Base-by-base conservation (phyloP, 2,113 vertebrate species). In the Takifugu flavidus region DNA sequence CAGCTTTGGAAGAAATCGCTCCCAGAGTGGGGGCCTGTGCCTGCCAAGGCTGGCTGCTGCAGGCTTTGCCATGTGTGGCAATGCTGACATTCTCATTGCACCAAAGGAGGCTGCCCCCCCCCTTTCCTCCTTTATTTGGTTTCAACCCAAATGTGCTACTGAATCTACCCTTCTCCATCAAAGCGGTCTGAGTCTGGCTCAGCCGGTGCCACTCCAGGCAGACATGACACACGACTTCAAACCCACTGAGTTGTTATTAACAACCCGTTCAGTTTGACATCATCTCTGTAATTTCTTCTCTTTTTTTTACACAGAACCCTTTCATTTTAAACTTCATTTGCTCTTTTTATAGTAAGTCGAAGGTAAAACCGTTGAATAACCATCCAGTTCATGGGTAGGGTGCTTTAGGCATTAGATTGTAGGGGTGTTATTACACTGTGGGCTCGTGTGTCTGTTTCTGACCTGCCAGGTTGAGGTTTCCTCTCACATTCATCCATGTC, bases 1-100 rank as follows among this genome's bases (percentile, higher is more conserved):
- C 87, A 84, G 86, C 87, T 88, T 89, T 86, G 79, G 82, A 88
- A 90, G 85, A 89, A 91, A 90, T 88, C 83, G 87, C 84, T 89
- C 84, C 84, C 87, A 89, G 88, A 88, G 86, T 89, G 45, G 75
- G 75, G 75, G 85, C 71, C 68, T 77, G 72, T 81, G 74, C 45
- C 82, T 89, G 90, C 90, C 90, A 91, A 90, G 77, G 76, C 82
- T 73, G 46, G 67, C 82, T 82, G 78, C 82, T 72, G 75, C n/a
- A 64, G 74, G 65, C 57, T 72, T 75, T 82, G 70, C 84, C 80
- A 80, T 87, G 85, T 79, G 83, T 88, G 81, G 85, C 78, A 84
- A 75, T 68, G 70, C 83, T 64, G 67, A 82, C 84, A 88, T 84
- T 76, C 76, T 82, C 71, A 65, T 76, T 84, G 82, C 74, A 87